Base-by-base conservation (phyloP, 2,113 vertebrate genomes). In the Myocastor coypus region DNA sequence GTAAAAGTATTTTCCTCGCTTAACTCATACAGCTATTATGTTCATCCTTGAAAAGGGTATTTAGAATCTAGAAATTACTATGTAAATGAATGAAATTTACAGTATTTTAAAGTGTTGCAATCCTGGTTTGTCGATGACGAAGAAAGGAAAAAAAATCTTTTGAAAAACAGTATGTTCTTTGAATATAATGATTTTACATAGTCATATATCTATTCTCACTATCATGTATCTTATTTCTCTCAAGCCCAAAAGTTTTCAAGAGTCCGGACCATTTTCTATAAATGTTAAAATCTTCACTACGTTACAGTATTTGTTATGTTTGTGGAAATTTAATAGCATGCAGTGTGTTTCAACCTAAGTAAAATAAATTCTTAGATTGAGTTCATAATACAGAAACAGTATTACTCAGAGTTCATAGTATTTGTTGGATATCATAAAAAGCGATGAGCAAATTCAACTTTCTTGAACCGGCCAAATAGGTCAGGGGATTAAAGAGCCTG, bases 341-440 rank as follows among this genome's bases (percentile, higher is more conserved):
- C 19, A 57, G 71, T 78, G 17, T 77, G 63, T 93, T 95, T 82
- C 68, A 69, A 66, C 64, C 59, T 83, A 63, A 46, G 7, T 42
- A 89, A 87, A 92, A 81, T 91, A 95, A 64, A 57, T 91, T 86
- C 34, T 46, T 73, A 77, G 64, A 6, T 73, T 84, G 86, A 89
- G 86, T 83, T 68, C 5, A 55, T n/a, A 12, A 86, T 59, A 68
- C 1, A 42, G 75, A 14, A 92, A 42, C 46, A 85, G 46, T 30
- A 57, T 9, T 20, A 89, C 20, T 63, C 0, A 20, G 61, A n/a
- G 0, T 71, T 96, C 80, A 86, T 75, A 86, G 46, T 71, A 92
- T 80, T 89, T 83, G 40, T 8, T 75, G 71, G 22, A 42, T 0
- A 75, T 13, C 71, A 26, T 22, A 42, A 92, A 66, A 83, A n/a